A percentile compares a stretch with the other conserved stretches of the same genome.
Conservation (phyloP, 2,113 vertebrate genomes). For the Vidua chalybeata region DNA sequence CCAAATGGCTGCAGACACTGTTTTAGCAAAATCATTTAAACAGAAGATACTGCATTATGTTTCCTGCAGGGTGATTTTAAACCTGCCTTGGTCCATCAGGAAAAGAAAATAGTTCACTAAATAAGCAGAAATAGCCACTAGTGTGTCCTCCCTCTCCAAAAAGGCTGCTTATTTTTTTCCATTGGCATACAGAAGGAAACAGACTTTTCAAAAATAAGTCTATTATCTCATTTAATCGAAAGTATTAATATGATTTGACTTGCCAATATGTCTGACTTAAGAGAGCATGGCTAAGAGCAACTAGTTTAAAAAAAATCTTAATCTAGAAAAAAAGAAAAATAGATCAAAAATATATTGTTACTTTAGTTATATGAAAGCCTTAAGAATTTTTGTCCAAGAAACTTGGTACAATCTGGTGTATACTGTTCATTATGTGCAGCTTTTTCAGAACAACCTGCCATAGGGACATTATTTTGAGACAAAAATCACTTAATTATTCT, state of each 20-base stretch:
- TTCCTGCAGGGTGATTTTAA: background rate
- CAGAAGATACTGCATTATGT: background rate
- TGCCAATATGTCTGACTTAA: background rate
- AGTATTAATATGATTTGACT: background rate
- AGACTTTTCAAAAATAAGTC: background rate
- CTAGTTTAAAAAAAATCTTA: background rate
- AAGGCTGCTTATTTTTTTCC: background rate
- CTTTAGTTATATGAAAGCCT: background rate
- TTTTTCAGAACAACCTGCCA: background rate
- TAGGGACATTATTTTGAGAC: slow-evolving; percentile 19
- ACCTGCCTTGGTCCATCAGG: background rate
- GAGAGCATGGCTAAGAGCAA: background rate
- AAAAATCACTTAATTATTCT: background rate
- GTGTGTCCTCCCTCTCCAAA: background rate
- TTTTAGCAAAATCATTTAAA: background rate
- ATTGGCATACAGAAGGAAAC: background rate
- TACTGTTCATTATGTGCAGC: background rate
- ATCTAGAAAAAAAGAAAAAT: background rate
- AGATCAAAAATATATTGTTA: background rate
- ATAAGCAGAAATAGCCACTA: background rate
- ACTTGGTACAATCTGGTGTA: background rate
- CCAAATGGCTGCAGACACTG: background rate
- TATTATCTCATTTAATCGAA: background rate
- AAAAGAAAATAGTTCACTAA: background rate
- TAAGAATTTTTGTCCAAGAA: background rate